These are phyloP conservation scores for Stichopus chloronotus DNA, from an alignment of 35 echinoderm and acorn worm genomes.

Conservation along the genomic window DNA sequence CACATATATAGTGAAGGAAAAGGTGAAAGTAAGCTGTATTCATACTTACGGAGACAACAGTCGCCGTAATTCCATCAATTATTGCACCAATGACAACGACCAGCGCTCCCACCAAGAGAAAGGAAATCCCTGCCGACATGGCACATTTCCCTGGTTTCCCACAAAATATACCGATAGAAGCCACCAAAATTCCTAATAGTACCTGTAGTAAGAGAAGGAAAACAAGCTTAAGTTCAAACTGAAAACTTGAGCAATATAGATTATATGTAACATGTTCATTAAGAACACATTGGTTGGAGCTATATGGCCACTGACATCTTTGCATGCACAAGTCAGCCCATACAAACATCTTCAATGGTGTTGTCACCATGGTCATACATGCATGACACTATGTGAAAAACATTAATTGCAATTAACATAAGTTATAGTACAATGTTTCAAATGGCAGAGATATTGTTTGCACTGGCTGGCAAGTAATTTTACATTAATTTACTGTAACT, in stretches of 20 bases:
- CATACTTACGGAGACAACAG: slow-evolving; percentile 32
- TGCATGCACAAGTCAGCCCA: too few relatives aligned
- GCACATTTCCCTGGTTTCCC: slow-evolving; percentile 41
- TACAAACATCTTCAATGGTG: too few relatives aligned
- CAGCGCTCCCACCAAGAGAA: slow-evolving; percentile 25
- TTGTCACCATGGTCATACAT: too few relatives aligned
- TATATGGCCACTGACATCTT: too few relatives aligned
- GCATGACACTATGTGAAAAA: too few relatives aligned
- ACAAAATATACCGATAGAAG: slow-evolving; percentile 19
- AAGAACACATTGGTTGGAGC: neutral
- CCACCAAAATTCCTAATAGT: slow-evolving; percentile 40
- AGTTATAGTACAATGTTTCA: too few relatives aligned
- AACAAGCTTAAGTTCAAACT: neutral
- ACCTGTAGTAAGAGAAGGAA: slow-evolving; percentile 16
- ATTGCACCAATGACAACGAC: slow-evolving; percentile 50
- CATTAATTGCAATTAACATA: too few relatives aligned
- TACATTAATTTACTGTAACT: too few relatives aligned
- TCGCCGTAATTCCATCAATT: slow-evolving; percentile 51
- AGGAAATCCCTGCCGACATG: slow-evolving; percentile 44
- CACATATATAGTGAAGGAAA: too few relatives aligned
- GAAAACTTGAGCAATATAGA: too few relatives aligned
- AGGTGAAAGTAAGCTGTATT: neutral
- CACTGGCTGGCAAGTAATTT: too few relatives aligned
- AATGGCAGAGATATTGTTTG: too few relatives aligned
- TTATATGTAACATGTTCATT: neutral